These are phyloP conservation scores for Epinephelus malabaricus DNA, from an alignment of 2,797 vertebrate species.

Conservation along the genomic window DNA sequence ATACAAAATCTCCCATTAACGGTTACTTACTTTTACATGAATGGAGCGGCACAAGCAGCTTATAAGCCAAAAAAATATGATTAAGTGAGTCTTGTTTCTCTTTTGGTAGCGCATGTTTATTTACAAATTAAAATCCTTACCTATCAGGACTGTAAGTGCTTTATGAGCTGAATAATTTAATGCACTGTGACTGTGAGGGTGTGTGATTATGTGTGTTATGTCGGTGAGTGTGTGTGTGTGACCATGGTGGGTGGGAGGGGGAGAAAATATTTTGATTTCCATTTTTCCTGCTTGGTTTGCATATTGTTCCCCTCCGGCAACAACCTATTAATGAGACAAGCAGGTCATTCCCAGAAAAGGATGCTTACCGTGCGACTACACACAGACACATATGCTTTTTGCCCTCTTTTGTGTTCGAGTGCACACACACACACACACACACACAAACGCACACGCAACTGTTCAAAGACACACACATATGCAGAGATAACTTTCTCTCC, in stretches of 20 bases:
- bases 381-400: constrained; percentile 43
- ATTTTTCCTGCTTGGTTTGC: constrained; percentile 81
- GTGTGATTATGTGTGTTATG: constrained; percentile 42
- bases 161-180: constrained; percentile 63
- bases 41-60: constrained; percentile 31
- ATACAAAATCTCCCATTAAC: constrained; percentile 44
- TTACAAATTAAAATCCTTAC: constrained; percentile 66
- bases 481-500: constrained; percentile 24
- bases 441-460: constrained; percentile 8
- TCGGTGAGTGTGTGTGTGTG: constrained; percentile 36
- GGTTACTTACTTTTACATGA: constrained; percentile 40
- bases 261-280: constrained; percentile 72
- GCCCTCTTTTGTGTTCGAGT: constrained; percentile 31
- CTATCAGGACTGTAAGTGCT: constrained; percentile 58
- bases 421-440: constrained; percentile 20
- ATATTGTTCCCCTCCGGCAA: constrained; percentile 81
- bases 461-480: not conserved
- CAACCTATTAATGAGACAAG: constrained; percentile 83
- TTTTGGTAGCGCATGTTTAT: constrained; percentile 54
- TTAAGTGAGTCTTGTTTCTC: constrained; percentile 46
- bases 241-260: constrained; percentile 34
- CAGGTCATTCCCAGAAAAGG: constrained; percentile 80
- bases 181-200: constrained; percentile 45
- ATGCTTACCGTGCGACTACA: constrained; percentile 69
- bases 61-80: constrained; percentile 49